phyloP scores from a whole-genome alignment of 2,113 vertebrate species.

The Alces alces region DNA sequence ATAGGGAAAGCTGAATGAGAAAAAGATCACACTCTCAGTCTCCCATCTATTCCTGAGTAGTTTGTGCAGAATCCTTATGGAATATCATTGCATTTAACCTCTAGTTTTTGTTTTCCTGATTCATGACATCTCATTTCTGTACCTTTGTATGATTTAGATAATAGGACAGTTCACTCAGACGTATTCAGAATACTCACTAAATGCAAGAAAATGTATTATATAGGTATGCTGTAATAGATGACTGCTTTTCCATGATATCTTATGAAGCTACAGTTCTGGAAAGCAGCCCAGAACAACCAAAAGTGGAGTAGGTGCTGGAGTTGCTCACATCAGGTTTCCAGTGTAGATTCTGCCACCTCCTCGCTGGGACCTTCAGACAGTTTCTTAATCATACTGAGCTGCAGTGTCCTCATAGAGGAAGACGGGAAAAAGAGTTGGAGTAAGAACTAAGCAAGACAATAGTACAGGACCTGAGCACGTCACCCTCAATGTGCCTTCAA shows the following conservation, averaged over 20 bases:
- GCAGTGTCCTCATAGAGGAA: not conserved
- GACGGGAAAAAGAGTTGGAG: not conserved
- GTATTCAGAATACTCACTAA: not conserved
- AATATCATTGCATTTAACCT: not conserved
- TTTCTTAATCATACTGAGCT: not conserved
- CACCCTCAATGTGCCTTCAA: not conserved
- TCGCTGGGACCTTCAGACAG: not conserved
- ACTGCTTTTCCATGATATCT: not conserved
- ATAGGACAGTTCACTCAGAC: not conserved
- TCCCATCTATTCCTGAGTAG: not conserved
- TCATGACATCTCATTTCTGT: not conserved
- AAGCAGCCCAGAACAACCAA: not conserved
- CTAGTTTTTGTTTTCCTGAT: constrained; percentile 27
- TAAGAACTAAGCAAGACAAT: not conserved
- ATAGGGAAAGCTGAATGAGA: not conserved
- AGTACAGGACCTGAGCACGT: not conserved
- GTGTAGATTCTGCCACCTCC: not conserved
- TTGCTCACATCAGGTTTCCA: not conserved
- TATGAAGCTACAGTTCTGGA: not conserved
- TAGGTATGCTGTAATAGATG: not conserved
- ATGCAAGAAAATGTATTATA: not conserved
- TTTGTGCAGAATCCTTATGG: not conserved
- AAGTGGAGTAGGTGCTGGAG: not conserved
- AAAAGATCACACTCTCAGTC: not conserved
- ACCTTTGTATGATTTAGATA: not conserved